Evolutionary conservation across 1,140 invertebrate genomes (phyloP).

Genomic region (Aphidius gifuensis): DNA sequence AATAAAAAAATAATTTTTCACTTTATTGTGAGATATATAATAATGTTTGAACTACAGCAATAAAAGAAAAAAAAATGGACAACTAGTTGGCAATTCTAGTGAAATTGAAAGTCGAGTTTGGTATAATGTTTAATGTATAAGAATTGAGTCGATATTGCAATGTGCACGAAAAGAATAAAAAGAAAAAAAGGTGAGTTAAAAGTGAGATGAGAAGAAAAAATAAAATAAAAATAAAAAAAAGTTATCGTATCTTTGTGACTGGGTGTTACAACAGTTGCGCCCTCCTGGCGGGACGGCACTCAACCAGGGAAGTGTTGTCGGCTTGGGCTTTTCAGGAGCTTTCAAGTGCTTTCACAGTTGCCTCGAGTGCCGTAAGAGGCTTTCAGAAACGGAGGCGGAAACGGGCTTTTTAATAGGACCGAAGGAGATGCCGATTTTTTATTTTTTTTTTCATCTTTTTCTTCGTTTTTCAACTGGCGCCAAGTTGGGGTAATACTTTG

Average conservation of each 20-base stretch:
- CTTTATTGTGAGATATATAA: not conserved
- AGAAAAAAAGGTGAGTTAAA: too few species aligned
- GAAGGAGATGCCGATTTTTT: slow-evolving; percentile 39
- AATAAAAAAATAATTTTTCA: not conserved
- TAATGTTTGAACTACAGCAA: not conserved
- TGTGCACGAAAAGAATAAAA: not conserved
- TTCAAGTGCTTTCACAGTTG: slow-evolving; percentile 58
- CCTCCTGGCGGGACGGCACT: slow-evolving; percentile 45
- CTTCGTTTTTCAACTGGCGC: slow-evolving; percentile 16
- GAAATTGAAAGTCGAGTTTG: too few species aligned
- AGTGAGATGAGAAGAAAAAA: too few species aligned
- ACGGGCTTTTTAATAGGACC: slow-evolving; percentile 57
- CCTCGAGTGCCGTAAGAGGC: slow-evolving; percentile 56
- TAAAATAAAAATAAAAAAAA: slow-evolving; percentile 3
- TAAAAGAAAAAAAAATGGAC: slow-evolving; percentile 1
- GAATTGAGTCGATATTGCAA: slow-evolving; percentile 30
- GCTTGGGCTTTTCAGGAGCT: slow-evolving; percentile 56
- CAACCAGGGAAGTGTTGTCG: slow-evolving; percentile 55
- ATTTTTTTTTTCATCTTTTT: slow-evolving; percentile 18
- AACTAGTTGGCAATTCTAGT: slow-evolving; percentile 8
- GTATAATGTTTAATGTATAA: slow-evolving; percentile 31
- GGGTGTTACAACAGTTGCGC: slow-evolving; percentile 24
- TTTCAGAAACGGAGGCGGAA: slow-evolving; percentile 57
- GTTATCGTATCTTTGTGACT: slow-evolving; percentile 31
- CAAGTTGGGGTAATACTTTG: not conserved